Conservation (phyloP, 2,888 invertebrate genomes). For the Standfussiana lucernea region DNA sequence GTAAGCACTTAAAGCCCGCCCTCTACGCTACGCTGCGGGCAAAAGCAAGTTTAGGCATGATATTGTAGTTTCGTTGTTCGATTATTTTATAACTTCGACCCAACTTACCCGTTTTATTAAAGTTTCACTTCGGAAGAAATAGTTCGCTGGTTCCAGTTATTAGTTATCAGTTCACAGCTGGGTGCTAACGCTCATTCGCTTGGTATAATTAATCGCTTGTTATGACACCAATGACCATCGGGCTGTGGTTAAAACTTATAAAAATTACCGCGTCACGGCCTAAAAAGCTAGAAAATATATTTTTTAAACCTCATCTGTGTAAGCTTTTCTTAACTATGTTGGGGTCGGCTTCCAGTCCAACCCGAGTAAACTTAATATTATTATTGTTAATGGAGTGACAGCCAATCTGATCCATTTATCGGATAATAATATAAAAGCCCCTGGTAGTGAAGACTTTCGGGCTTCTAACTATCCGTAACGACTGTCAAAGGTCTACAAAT, state of each 20-base stretch:
- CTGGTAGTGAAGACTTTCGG: not conserved
- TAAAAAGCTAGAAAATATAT: not conserved
- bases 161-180: slow-evolving; percentile 24
- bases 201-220: slow-evolving; percentile 26
- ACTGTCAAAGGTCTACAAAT: not conserved
- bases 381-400: not conserved
- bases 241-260: slow-evolving; percentile 9
- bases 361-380: not conserved
- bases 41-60: not conserved
- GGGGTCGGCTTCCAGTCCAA: not conserved
- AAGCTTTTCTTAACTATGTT: slow-evolving; percentile 1
- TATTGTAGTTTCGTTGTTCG: slow-evolving; percentile 2
- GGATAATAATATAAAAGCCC: not conserved
- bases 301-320: not conserved
- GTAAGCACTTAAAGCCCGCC: not conserved
- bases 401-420: not conserved
- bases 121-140: not conserved
- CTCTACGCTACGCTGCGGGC: not conserved
- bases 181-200: slow-evolving; percentile 7
- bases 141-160: slow-evolving; percentile 15
- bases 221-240: slow-evolving; percentile 20
- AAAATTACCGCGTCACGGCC: not conserved
- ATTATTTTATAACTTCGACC: not conserved
- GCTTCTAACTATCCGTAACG: not conserved
- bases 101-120: not conserved